Evolutionary conservation across 2,113 vertebrate species (phyloP), one percentile per base, ranked within the genome.

Genomic region (Gallinago jamesoni): DNA sequence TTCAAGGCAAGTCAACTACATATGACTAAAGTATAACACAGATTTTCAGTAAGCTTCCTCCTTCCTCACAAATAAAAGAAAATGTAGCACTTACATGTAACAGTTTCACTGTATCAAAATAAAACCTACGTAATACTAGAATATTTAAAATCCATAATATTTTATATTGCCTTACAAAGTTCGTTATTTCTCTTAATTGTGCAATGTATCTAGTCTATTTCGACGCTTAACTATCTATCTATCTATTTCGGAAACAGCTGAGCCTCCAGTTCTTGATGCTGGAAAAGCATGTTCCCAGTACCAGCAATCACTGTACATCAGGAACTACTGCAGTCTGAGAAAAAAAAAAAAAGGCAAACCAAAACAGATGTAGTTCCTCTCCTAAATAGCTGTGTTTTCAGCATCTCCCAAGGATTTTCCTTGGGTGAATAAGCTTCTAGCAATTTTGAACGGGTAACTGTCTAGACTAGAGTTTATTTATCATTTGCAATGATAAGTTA

Each of bases 11-110:
- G 12, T 12, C 41, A 82, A 7, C 8, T 15, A 24, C 14, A 1
- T 10, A 18, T 57, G 45, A 15, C 33, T 27, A 0, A 47, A 87
- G n/a, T 12, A 0, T 24, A 45, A 48, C 11, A 43, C 62, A 18
- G 2, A 11, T 55, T 77, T 33, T 60, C 67, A 18, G 63, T 16
- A 35, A 84, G 30, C 19, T 45, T 48, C 50, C 28, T 55, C 45
- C 31, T 47, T 74, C 50, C 13, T 53, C 66, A 64, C 35, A 80
- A 83, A 57, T 22, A 39, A 35, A 53, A 74, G 57, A 30, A 66
- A 62, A 75, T 4, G 31, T 17, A 75, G 45, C 15, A 35, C 24
- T 45, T 16, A 2, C 45, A 6, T 31, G 7, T 80, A 64, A 80
- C 76, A 52, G 53, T 9, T 11, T 64, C 47, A 74, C 48, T 41